Evolutionary conservation across 1,140 invertebrate species (phyloP), one percentile per base, ranked within the genome.

Genomic region (Maniola jurtina): DNA sequence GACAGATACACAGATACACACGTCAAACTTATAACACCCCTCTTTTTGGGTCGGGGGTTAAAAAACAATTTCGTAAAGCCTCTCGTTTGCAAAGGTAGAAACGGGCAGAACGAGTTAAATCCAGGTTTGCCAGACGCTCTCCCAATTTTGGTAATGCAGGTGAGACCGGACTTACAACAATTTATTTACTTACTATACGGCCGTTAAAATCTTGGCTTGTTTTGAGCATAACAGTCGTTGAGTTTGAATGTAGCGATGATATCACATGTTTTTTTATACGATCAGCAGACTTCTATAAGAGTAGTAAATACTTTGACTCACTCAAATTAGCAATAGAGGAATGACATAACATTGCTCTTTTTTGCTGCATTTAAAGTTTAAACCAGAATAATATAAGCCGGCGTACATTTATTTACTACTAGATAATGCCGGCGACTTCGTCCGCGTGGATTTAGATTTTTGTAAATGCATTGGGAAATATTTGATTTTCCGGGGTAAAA

Each of bases 251-350:
- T 61, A 48, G 54, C 52, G 60, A 66, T 73, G 72, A 80, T 71
- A 77, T 81, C 79, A 80, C 52, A 34, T 64, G 70, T 73, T 72
- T 70, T 75, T 75, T 81, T 83, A 73, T 81, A 70, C 64, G 69
- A 78, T 76, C 74, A 75, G 59, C 70, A 76, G 61, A 71, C 65
- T 64, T 59, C 64, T 33, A 15, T 52, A 63, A 25, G 54, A 25
- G 57, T 25, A 25, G 25, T 25, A 25, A 25, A 1, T 48, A 61
- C 55, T 59, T n/a, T 60, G 67, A 64, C 33, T 56, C 14, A 61
- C 52, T 16, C 13, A 60, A 64, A 48, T 69, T 38, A 65, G 60
- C 59, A 35, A 60, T 13, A 13, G 8, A 11, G 15, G 48, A 50
- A 16, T 25, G 48, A 38, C 16, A 14, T 61, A 50, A 45, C 25